phyloP scores from a whole-genome alignment of 2,888 invertebrate genomes.

The Napeogenes inachia region DNA sequence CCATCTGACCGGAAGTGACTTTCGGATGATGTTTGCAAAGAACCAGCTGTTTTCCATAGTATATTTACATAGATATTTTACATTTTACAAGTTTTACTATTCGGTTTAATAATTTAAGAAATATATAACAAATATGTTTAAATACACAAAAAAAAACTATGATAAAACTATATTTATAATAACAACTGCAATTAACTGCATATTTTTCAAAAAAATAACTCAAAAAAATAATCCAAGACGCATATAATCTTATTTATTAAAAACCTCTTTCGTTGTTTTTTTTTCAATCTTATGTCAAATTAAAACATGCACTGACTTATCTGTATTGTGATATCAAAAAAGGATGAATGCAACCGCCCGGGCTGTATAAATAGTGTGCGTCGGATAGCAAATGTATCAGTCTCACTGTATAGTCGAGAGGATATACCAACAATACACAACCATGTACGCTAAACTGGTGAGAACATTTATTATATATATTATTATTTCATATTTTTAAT shows the following conservation, averaged over 20 bases:
- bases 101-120: too few relatives aligned
- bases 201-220: too few relatives aligned
- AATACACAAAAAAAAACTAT: too few relatives aligned
- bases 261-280: slow-evolving; percentile 1
- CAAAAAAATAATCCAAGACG: too few relatives aligned
- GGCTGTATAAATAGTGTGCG: slow-evolving; percentile 32
- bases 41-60: too few relatives aligned
- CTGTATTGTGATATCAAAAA: slow-evolving; percentile 15
- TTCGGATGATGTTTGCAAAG: too few relatives aligned
- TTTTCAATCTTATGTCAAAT: not conserved
- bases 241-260: slow-evolving; percentile 11
- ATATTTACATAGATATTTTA: too few relatives aligned
- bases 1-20: too few relatives aligned
- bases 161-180: too few relatives aligned
- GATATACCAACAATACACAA: slow-evolving; percentile 47
- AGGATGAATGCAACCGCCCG: slow-evolving; percentile 11
- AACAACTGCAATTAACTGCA: too few relatives aligned
- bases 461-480: slow-evolving; percentile 34
- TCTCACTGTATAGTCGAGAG: slow-evolving; percentile 68
- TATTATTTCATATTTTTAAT: not conserved
- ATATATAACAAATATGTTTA: too few relatives aligned
- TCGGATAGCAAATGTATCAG: slow-evolving; percentile 46
- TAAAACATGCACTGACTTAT: not conserved
- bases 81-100: too few relatives aligned
- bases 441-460: slow-evolving; percentile 70